Evolutionary conservation across 2,888 invertebrate genomes (phyloP).

Genomic region (Dasysyrphus tricinctus): DNA sequence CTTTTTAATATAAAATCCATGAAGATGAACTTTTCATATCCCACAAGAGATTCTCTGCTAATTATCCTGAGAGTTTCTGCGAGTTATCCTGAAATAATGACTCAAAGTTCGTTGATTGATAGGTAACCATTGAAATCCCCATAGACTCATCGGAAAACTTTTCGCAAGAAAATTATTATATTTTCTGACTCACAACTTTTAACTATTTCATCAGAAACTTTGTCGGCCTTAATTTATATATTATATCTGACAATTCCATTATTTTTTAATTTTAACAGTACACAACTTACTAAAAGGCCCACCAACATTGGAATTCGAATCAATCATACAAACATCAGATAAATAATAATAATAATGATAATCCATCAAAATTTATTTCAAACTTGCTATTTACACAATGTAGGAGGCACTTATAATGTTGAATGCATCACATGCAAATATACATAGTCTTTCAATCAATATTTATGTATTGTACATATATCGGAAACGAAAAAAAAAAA

Average conservation of each 20-base stretch:
- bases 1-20: too few species aligned
- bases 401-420: not conserved
- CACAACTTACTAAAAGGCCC: not conserved
- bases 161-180: not conserved
- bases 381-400: not conserved
- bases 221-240: not conserved
- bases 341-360: not conserved
- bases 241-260: not conserved
- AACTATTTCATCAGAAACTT: not conserved
- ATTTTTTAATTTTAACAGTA: not conserved
- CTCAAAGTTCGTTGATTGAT: not conserved
- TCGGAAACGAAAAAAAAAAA: too few species aligned
- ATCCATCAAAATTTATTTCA: not conserved
- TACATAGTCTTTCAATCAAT: not conserved
- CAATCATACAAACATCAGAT: not conserved
- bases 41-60: not conserved
- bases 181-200: not conserved
- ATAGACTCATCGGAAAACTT: not conserved
- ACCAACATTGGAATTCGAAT: not conserved
- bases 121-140: not conserved
- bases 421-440: not conserved
- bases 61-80: not conserved
- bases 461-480: not conserved
- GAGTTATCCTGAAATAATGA: not conserved
- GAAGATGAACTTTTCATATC: not conserved